Conservation (phyloP, 2,888 invertebrate genomes). For the Diadromus collaris region DNA sequence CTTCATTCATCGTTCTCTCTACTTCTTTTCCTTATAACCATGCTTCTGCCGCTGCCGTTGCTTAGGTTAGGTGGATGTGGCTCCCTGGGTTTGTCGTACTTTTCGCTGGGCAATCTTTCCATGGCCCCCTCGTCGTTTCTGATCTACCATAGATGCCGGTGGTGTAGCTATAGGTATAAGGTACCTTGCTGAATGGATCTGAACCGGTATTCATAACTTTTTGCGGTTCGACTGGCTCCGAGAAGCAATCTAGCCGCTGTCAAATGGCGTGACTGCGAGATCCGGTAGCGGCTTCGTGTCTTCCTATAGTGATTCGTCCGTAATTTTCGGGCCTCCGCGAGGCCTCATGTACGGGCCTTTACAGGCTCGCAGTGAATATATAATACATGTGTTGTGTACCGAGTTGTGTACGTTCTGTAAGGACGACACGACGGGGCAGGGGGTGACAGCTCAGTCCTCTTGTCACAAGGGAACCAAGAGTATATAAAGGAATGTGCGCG, state of each 20-base stretch:
- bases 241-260: conserved; percentile 71
- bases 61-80: conserved; percentile 21
- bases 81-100: conserved; percentile 49
- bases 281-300: conserved; percentile 65
- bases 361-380: not conserved
- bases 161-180: conserved; percentile 17
- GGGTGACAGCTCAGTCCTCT: conserved; percentile 15
- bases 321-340: conserved; percentile 35
- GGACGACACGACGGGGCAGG: not conserved
- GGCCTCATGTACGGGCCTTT: not conserved
- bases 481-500: conserved; percentile 52
- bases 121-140: conserved; percentile 32
- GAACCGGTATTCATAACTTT: conserved; percentile 68
- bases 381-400: conserved; percentile 1
- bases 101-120: conserved; percentile 42
- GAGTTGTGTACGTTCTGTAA: conserved; percentile 16
- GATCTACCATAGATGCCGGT: conserved; percentile 16
- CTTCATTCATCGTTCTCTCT: conserved; percentile 23
- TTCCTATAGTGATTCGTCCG: conserved; percentile 36
- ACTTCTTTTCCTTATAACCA: conserved; percentile 48
- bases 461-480: conserved; percentile 22
- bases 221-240: conserved; percentile 69
- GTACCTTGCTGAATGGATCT: conserved; percentile 54
- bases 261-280: conserved; percentile 73
- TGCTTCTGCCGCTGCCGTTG: conserved; percentile 14